Evolutionary conservation across 2,113 vertebrate species (phyloP).

Genomic region (Smithornis capensis): DNA sequence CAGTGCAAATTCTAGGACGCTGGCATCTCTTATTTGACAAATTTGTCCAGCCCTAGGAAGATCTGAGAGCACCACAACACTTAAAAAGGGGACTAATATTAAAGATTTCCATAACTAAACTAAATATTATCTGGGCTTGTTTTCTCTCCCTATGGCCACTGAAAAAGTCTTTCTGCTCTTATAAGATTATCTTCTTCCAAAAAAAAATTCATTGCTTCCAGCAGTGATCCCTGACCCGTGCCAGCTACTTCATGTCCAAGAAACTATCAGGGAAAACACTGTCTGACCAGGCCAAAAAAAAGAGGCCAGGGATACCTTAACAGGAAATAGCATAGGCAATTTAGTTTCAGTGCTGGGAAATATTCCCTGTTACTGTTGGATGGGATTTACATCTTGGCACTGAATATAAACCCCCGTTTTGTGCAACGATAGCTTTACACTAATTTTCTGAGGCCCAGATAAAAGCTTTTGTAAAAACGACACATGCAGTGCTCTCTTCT

Average conservation of each 20-base stretch:
- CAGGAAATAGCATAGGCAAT: background rate
- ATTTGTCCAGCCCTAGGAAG: background rate
- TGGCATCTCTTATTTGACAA: background rate
- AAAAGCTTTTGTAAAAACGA: background rate
- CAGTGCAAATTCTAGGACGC: background rate
- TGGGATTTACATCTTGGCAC: background rate
- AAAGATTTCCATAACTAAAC: background rate
- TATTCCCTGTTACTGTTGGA: background rate
- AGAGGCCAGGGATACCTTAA: background rate
- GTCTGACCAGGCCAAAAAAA: background rate
- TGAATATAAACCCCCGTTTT: background rate
- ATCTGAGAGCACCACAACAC: background rate
- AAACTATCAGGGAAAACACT: background rate
- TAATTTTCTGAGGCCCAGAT: background rate
- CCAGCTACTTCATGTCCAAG: background rate
- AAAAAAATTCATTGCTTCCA: background rate
- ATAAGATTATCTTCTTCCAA: background rate
- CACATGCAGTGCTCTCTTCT: background rate
- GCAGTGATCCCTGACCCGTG: background rate
- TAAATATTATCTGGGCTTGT: background rate
- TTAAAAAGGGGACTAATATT: background rate
- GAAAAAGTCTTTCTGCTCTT: background rate
- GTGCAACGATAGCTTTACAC: background rate
- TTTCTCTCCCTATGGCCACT: background rate
- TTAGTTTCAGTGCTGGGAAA: background rate